Conservation (phyloP, 1,140 invertebrate species). For the Eriosoma lanigerum region DNA sequence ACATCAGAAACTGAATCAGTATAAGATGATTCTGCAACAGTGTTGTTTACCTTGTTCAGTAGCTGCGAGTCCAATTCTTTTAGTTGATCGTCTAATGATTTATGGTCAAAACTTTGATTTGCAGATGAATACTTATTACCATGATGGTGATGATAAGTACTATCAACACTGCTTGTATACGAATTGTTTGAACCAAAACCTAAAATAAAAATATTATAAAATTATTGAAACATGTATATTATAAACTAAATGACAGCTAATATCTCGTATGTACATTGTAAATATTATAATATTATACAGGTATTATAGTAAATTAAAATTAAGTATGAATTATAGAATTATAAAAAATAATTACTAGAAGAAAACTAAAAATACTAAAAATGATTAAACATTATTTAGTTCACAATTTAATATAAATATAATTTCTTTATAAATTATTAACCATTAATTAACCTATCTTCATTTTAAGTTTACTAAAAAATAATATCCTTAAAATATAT, state of each 20-base stretch:
- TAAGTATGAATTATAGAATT: no score
- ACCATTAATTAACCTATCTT: no score
- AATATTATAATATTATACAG: no score
- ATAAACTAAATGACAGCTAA: neutral
- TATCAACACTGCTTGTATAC: constrained; percentile 62
- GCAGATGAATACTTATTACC: constrained; percentile 57
- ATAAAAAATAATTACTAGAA: no score
- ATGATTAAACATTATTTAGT: no score
- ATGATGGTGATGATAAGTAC: constrained; percentile 55
- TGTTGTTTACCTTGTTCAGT: constrained; percentile 68
- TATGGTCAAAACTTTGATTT: constrained; percentile 71
- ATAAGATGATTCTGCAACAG: constrained; percentile 47
- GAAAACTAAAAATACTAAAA: no score
- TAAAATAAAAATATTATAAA: constrained; percentile 57
- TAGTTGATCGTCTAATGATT: constrained; percentile 77
- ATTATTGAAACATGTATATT: neutral
- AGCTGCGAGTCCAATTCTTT: constrained; percentile 76
- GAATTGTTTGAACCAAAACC: constrained; percentile 66
- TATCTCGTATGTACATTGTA: no score
- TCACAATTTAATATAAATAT: no score
- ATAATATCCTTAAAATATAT: no score
- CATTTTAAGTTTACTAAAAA: no score
- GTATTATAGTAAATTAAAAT: no score
- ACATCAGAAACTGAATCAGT: constrained; percentile 49
- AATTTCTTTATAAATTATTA: no score